Base-by-base conservation (phyloP, 2,113 vertebrate species). In the Lepus timidus region DNA sequence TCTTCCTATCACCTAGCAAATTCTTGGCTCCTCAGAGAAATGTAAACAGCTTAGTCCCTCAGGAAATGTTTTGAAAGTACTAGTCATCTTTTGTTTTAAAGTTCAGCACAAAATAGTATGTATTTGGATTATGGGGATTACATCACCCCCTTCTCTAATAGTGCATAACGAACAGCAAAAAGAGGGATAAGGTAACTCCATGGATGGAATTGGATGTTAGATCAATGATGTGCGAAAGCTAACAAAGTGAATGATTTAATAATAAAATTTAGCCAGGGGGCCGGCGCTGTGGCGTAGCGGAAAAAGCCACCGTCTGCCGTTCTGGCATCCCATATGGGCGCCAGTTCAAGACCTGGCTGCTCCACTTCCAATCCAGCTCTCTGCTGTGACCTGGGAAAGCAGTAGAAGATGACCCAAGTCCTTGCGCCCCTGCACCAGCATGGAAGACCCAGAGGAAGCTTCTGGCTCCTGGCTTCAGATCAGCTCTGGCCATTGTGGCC, bases 11-110 rank as follows among this genome's bases (percentile, higher is more conserved):
- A 65, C 67, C n/a, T 58, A 16, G 49, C 78, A 7, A 36, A 75
- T 23, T 36, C 27, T 88, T 70, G 39, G 12, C 13, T 91, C 61
- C 58, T 71, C 25, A 75, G 49, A 79, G 58, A 90, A 82, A 85
- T 89, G 23, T 81, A 82, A 85, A 78, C 22, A 89, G 20, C 0
- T 73, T 88, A 9, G 14, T 55, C 23, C 2, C 31, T 49, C 19
- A 39, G 75, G 65, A 95, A 65, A 33, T 84, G 83, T 61, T 91
- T 88, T 68, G 65, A 89, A 83, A 96, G 27, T 11, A 36, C 44
- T 80, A 25, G 14, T 91, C 51, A 71, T 39, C 14, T 93, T 93
- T 93, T 81, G 25, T 95, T 93, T 95, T 80, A 6, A 95, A 90
- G 90, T 13, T 75, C 52, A 62, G 10, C 20, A 31, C 65, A 58